Evolutionary conservation across 2,113 vertebrate genomes (phyloP).

Genomic region (Turnix velox): DNA sequence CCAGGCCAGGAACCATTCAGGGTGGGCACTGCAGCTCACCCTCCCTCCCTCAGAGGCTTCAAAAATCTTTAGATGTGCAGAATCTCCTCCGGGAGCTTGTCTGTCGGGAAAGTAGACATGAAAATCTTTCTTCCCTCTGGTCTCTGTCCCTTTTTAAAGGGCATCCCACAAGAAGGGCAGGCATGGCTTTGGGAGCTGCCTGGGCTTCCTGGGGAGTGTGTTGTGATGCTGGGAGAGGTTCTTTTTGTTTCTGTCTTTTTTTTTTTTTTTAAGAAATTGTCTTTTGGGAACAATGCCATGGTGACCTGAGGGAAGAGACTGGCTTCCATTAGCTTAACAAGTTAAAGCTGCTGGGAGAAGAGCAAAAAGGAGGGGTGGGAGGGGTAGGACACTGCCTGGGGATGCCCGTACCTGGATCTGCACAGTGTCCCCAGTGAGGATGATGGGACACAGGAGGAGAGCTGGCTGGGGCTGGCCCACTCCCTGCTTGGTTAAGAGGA

Average conservation of each 20-base stretch:
- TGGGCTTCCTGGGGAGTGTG: not conserved
- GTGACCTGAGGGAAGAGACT: not conserved
- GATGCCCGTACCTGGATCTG: not conserved
- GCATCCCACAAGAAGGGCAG: not conserved
- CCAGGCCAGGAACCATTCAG: not conserved
- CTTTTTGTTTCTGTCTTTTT: not conserved
- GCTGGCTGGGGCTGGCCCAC: not conserved
- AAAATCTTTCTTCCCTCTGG: not conserved
- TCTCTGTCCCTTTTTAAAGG: not conserved
- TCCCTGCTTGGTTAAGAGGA: not conserved
- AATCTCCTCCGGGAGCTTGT: not conserved
- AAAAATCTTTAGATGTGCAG: not conserved
- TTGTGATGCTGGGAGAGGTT: not conserved
- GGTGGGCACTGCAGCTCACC: not conserved
- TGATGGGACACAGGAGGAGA: not conserved
- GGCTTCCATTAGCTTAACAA: constrained; percentile 16
- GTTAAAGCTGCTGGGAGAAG: not conserved
- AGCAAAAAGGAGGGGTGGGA: not conserved
- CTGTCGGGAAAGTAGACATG: not conserved
- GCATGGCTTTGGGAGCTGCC: not conserved
- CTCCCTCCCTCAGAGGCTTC: not conserved
- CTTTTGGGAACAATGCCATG: constrained; percentile 8
- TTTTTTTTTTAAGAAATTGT: not conserved
- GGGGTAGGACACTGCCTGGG: not conserved
- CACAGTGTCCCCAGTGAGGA: not conserved